These are phyloP conservation scores for Neuroscelio doddi DNA, from an alignment of 2,888 invertebrate genomes.

Conservation along the genomic window DNA sequence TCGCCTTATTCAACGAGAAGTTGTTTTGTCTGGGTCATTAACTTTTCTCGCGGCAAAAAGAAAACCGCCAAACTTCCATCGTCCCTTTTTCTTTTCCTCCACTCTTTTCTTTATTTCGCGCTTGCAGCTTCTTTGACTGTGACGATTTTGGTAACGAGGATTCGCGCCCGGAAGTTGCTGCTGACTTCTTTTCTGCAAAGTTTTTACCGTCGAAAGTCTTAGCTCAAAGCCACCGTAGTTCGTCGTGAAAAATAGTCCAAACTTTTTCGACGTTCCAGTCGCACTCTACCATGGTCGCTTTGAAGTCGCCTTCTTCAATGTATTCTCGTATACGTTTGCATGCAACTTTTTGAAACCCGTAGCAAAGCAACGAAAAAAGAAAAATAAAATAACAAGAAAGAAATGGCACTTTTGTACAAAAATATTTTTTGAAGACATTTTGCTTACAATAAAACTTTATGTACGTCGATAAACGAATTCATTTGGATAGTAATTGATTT, in stretches of 20 bases:
- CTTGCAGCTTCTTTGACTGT: slow-evolving; percentile 20
- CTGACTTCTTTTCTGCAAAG: slow-evolving; percentile 21
- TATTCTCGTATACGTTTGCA: neutral
- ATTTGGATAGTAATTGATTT: no score
- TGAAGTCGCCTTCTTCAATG: slow-evolving; percentile 5
- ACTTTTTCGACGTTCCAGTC: slow-evolving; percentile 13
- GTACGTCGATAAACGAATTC: no score
- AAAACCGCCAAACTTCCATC: slow-evolving; percentile 17
- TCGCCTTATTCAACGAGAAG: neutral
- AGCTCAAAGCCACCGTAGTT: slow-evolving; percentile 15
- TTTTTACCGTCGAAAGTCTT: slow-evolving; percentile 23
- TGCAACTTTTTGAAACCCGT: neutral
- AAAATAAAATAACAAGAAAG: no score
- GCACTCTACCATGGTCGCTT: slow-evolving; percentile 6
- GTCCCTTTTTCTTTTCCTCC: slow-evolving; percentile 17
- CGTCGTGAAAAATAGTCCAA: slow-evolving; percentile 17
- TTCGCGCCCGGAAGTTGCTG: slow-evolving; percentile 18
- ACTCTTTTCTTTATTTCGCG: slow-evolving; percentile 18
- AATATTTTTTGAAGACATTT: slow-evolving; percentile 3
- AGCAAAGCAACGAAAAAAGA: neutral
- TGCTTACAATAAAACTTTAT: no score
- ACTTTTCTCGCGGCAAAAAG: slow-evolving; percentile 11
- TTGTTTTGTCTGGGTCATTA: slow-evolving; percentile 14
- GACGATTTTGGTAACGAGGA: slow-evolving; percentile 29
- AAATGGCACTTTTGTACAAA: neutral